These are phyloP conservation scores for Artibeus jamaicensis DNA, from an alignment of 2,797 vertebrate genomes.

Conservation along the genomic window DNA sequence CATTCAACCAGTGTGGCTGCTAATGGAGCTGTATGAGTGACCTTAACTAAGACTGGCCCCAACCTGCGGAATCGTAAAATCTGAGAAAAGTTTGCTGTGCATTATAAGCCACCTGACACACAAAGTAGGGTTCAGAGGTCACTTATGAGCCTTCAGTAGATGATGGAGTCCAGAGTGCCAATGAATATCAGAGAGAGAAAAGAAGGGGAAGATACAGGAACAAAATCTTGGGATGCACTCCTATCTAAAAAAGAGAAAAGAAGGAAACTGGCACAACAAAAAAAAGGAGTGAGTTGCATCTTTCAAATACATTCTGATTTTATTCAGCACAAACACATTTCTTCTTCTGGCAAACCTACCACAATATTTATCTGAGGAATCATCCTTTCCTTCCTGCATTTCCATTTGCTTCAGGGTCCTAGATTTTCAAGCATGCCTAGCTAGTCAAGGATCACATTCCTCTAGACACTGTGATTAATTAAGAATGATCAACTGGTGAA, in stretches of 20 bases:
- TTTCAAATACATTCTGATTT: not conserved
- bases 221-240: not conserved
- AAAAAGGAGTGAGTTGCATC: not conserved
- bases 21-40: not conserved
- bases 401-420: not conserved
- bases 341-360: not conserved
- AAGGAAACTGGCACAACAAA: not conserved
- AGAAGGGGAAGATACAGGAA: not conserved
- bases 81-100: not conserved
- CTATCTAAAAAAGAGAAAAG: not conserved
- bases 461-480: not conserved
- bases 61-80: not conserved
- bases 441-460: not conserved
- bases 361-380: not conserved
- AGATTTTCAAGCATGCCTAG: not conserved
- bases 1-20: not conserved
- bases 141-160: not conserved
- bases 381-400: not conserved
- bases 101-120: not conserved
- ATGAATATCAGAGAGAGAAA: not conserved
- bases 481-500: not conserved
- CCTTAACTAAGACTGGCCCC: not conserved
- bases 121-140: not conserved
- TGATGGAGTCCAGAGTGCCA: not conserved
- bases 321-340: not conserved